Conservation (phyloP, 64 coral and sea anemone species). For the Dendronephthya gigantea region DNA sequence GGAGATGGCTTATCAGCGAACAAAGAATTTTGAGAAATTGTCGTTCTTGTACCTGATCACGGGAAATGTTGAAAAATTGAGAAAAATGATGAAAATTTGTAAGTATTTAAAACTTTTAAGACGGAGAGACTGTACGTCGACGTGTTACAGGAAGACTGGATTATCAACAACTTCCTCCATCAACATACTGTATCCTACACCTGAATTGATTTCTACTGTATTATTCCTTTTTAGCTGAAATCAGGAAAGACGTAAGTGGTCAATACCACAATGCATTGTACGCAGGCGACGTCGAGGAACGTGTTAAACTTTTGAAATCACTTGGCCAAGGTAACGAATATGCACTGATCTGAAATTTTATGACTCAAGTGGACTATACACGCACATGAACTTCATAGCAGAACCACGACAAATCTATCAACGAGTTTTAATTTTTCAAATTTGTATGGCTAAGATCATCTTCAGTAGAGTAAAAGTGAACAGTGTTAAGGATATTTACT, state of each 20-base stretch:
- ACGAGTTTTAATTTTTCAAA: no score
- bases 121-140: no score
- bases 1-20: slow-evolving; percentile 97
- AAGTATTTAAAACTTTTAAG: slow-evolving; percentile 4
- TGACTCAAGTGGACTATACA: no score
- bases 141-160: no score
- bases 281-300: slow-evolving; percentile 88
- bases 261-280: slow-evolving; percentile 99
- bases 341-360: background rate
- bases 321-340: slow-evolving; percentile 64
- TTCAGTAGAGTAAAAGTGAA: no score
- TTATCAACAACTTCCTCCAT: no score
- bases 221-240: slow-evolving; percentile 63
- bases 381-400: no score
- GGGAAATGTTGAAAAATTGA: slow-evolving; percentile 89
- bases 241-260: slow-evolving; percentile 90
- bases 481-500: no score
- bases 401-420: no score
- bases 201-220: background rate
- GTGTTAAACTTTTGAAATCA: slow-evolving; percentile 78
- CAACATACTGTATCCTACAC: no score
- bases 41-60: slow-evolving; percentile 96
- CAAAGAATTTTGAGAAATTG: slow-evolving; percentile 97
- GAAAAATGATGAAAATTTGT: slow-evolving; percentile 98
- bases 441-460: no score